Evolutionary conservation across 2,797 vertebrate species (phyloP), one percentile per base, ranked within the genome.

Genomic region (Champsocephalus esox): DNA sequence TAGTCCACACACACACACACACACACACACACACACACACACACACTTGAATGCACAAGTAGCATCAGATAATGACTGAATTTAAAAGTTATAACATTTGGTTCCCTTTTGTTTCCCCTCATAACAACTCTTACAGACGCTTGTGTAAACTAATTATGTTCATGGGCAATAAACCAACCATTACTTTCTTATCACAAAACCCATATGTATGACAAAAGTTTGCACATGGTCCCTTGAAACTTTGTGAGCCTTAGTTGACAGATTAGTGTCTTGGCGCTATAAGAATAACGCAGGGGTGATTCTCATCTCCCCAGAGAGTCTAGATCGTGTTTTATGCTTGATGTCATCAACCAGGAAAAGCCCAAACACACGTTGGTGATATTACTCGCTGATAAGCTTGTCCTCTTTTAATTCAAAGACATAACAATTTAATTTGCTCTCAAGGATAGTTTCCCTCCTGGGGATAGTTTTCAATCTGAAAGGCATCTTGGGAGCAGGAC

Each of bases 61-160:
- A 79, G 24, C 60, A 76, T 58, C 60, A 69, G 54, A 72, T 52
- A 67, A 77, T 73, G 54, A 46, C 19, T 63, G 17, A 52, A 45
- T 46, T 19, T 61, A 19, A 55, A 34, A 28, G 11, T 44, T 58
- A 34, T 60, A 21, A 8, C 44, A 56, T 32, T 54, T 55, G 1
- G 10, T 44, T 63, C 24, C 17, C 8, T 0, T 4, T 28, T 32
- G 6, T 46, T 54, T 66, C 24, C 55, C 45, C 16, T 1, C 9
- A 14, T 75, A 60, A 58, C 55, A 54, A 7, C 56, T 21, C 24
- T 63, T 19, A 38, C 52, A 19, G n/a, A 3, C 34, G 10, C 19
- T 51, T 43, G 32, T 45, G 57, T 59, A n/a, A 70, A 50, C 45
- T 43, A 28, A 28, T 28, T 28, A 38, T 12, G 45, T 21, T 58